Evolutionary conservation across 1,140 invertebrate species (phyloP).

Genomic region (Caenorhabditis brenneri): DNA sequence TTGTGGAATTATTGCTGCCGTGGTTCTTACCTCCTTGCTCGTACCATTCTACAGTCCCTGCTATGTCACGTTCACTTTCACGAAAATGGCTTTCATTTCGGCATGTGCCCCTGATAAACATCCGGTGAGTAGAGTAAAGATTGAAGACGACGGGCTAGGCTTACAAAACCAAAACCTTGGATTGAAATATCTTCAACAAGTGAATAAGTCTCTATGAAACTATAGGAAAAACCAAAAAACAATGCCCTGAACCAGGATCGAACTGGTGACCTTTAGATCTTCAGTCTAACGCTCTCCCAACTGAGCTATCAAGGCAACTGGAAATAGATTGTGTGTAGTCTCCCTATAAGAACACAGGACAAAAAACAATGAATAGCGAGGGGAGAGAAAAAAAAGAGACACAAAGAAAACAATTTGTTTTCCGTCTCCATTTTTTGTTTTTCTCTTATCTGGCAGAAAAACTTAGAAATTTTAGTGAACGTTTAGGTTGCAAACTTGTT

Average conservation of each 20-base stretch:
- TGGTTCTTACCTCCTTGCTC: neutral
- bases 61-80: neutral
- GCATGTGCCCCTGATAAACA: neutral
- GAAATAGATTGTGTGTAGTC: too few relatives aligned
- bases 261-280: conserved; percentile 66
- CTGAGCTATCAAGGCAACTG: conserved; percentile 66
- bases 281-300: conserved; percentile 71
- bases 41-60: neutral
- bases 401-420: neutral
- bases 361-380: neutral
- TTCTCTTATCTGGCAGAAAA: too few relatives aligned
- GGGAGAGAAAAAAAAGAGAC: neutral
- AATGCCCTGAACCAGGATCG: conserved; percentile 60
- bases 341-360: too few relatives aligned
- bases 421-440: too few relatives aligned
- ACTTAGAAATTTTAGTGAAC: too few relatives aligned
- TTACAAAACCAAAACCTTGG: too few relatives aligned
- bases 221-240: neutral
- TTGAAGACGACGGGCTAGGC: too few relatives aligned
- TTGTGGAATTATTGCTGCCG: neutral
- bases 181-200: too few relatives aligned
- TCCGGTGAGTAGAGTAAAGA: neutral
- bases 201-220: too few relatives aligned
- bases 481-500: too few relatives aligned
- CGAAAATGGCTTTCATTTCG: neutral